Evolutionary conservation across 1,140 invertebrate species (phyloP), one percentile per base, ranked within the genome.

Genomic region (Drosophila lowei): DNA sequence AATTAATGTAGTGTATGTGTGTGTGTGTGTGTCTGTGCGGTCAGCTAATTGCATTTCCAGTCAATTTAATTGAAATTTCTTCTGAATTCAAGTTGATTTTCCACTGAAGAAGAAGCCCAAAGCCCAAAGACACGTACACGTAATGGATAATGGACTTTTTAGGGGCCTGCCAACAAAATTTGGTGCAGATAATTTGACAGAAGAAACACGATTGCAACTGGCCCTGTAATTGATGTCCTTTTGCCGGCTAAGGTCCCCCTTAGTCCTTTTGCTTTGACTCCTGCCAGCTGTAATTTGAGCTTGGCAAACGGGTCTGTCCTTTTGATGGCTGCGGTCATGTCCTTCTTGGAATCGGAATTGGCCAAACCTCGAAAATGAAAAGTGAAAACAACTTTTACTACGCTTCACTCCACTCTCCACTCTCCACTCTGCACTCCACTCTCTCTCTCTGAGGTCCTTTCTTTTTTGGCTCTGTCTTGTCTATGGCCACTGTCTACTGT

Each of bases 351-450:
- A 85, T 77, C 71, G 77, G 61, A 85, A 85, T 79, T 74, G 77
- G 61, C 77, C 74, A 70, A 56, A 65, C 67, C 72, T 53, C 49
- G 25, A 21, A 46, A 73, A 72, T 72, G 88, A 80, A 90, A 90
- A 90, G 86, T 90, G 86, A 90, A 90, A 90, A 90, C 76, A 88
- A 90, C 86, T 90, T 90, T 90, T 90, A 90, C 83, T 88, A 63
- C 34, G 11, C 34, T 38, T 9, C 30, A 34, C 30, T 34, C 21
- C 21, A 23, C 21, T 3, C 21, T 23, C 2, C 21, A 23, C 21
- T 23, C 21, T 23, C 21, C 21, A 2, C 21, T 23, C 21, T 23
- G n/a, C n/a, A n/a, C 21, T 21, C 21, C 21, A 1, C 34, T 4
- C 34, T 38, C 34, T 38, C 34, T 38, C 34, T 13, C 34, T 13